A percentile compares a stretch with the other conserved stretches of the same genome.
phyloP scores from a whole-genome alignment of 2,113 vertebrate species.

The Paracanthobrama guichenoti region DNA sequence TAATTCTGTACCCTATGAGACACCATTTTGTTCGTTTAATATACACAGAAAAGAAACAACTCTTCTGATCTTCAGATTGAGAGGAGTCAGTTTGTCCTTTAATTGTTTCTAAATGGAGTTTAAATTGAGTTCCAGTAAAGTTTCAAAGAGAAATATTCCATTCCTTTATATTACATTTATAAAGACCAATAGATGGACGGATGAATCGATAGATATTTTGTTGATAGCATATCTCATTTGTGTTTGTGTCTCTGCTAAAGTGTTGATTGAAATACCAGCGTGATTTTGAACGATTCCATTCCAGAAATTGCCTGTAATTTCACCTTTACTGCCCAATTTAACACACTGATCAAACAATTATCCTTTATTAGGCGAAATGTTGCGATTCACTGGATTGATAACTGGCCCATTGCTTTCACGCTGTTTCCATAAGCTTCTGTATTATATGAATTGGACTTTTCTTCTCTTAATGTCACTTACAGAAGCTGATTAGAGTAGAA shows the following conservation, averaged over 20 bases:
- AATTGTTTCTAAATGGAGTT: constrained; percentile 1
- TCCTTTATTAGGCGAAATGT: constrained; percentile 49
- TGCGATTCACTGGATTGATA: constrained; percentile 23
- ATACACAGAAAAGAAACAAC: not conserved
- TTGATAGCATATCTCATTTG: not conserved
- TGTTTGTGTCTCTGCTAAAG: constrained; percentile 10
- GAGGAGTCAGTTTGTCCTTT: not conserved
- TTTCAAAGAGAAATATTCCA: not conserved
- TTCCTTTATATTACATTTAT: not conserved
- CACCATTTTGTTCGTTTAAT: not conserved
- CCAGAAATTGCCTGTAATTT: constrained; percentile 58
- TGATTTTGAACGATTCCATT: constrained; percentile 41
- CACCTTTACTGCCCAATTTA: constrained; percentile 61
- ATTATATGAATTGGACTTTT: constrained; percentile 30
- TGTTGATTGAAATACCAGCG: constrained; percentile 38
- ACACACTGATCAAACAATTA: constrained; percentile 62
- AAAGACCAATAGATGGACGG: not conserved
- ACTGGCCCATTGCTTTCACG: constrained; percentile 7
- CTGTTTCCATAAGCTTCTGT: constrained; percentile 32
- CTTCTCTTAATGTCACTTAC: constrained; percentile 44
- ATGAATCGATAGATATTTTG: not conserved
- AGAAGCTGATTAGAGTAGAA: constrained; percentile 45
- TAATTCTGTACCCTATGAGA: not conserved
- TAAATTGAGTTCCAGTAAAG: constrained; percentile 1
- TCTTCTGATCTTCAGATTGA: not conserved